Evolutionary conservation across 2,113 vertebrate genomes (phyloP).

Genomic region (Ranitomeya imitator): DNA sequence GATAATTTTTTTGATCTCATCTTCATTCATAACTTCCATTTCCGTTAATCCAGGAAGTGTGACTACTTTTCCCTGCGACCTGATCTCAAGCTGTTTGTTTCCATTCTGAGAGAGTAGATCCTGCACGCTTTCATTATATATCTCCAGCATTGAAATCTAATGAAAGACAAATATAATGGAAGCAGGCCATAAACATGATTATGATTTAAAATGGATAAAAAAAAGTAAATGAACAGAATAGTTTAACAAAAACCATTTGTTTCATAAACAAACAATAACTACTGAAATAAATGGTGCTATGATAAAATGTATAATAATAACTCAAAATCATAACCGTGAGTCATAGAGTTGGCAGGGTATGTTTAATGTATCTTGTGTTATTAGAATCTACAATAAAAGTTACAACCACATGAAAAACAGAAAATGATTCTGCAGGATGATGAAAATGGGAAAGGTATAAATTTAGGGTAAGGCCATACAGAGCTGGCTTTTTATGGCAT

Average conservation of each 20-base stretch:
- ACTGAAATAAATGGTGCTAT: too few relatives aligned
- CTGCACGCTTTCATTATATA: constrained; percentile 69
- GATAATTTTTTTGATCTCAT: constrained; percentile 66
- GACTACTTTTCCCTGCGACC: constrained; percentile 67
- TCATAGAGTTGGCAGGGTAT: not conserved
- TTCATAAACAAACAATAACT: not conserved
- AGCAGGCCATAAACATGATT: not conserved
- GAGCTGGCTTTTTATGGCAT: too few relatives aligned
- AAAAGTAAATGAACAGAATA: not conserved
- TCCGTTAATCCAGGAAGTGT: constrained; percentile 66
- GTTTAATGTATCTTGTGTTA: not conserved
- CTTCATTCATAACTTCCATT: constrained; percentile 65
- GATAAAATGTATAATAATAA: too few relatives aligned
- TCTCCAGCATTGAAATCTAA: constrained; percentile 73
- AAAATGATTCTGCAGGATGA: too few relatives aligned
- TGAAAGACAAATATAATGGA: not conserved
- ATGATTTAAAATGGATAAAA: not conserved
- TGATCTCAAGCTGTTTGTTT: constrained; percentile 63
- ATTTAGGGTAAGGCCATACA: too few relatives aligned
- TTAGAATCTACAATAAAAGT: not conserved
- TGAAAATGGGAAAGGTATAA: too few relatives aligned
- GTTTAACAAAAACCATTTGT: not conserved
- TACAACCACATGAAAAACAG: not conserved
- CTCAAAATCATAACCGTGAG: not conserved
- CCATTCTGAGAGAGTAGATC: constrained; percentile 66